These are phyloP conservation scores for Ditula angustiorana DNA, from an alignment of 2,888 invertebrate genomes.

Conservation along the genomic window DNA sequence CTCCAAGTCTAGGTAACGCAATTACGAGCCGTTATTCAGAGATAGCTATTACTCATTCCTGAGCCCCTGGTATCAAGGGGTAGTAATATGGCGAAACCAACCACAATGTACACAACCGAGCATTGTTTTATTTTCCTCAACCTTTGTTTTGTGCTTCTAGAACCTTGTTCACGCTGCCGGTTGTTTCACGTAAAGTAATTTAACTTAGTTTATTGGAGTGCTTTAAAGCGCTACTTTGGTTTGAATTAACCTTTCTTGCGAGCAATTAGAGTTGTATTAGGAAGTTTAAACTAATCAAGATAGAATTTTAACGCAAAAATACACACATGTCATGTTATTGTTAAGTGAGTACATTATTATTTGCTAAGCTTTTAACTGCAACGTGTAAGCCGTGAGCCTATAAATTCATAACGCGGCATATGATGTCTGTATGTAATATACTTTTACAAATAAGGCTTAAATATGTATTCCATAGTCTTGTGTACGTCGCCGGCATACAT, in stretches of 20 bases:
- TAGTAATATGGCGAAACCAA: slow-evolving; percentile 30
- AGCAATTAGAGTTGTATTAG: not conserved
- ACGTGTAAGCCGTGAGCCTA: not conserved
- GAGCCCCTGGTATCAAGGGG: slow-evolving; percentile 62
- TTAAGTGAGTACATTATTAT: not conserved
- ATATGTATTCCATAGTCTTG: slow-evolving; percentile 34
- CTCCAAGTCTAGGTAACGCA: slow-evolving; percentile 76
- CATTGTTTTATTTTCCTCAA: slow-evolving; percentile 10
- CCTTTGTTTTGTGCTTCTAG: slow-evolving; percentile 10
- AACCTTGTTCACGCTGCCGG: slow-evolving; percentile 4
- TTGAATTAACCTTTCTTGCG: not conserved
- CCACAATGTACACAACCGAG: slow-evolving; percentile 11
- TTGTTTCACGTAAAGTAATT: slow-evolving; percentile 20
- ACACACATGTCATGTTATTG: not conserved
- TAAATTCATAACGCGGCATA: slow-evolving; percentile 18
- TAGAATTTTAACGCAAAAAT: not conserved
- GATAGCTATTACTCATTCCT: slow-evolving; percentile 76
- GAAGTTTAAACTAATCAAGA: not conserved
- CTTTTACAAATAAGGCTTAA: slow-evolving; percentile 17
- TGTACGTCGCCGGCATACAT: slow-evolving; percentile 34
- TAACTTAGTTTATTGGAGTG: slow-evolving; percentile 19
- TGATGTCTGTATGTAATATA: not conserved
- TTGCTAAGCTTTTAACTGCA: not conserved
- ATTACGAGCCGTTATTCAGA: slow-evolving; percentile 79
- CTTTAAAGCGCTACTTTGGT: slow-evolving; percentile 3